Evolutionary conservation across 2,888 invertebrate genomes (phyloP), one percentile per base, ranked within the genome.

Genomic region (Lycaena phlaeas): DNA sequence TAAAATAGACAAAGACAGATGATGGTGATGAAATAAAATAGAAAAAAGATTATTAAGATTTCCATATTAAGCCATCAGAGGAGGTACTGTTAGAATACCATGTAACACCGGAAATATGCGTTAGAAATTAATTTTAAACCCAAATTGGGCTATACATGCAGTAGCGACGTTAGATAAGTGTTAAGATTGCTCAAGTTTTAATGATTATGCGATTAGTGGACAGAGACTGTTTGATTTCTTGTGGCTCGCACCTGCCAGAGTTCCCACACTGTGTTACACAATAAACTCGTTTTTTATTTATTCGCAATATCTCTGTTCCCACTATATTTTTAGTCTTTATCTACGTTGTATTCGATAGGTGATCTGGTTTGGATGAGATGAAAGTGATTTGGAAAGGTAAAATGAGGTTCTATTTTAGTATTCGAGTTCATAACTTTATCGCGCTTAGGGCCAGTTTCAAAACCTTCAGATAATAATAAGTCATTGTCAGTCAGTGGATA

Each of bases 211-310:
- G 47, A 51, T 53, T 51, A 51, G 52, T 51, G 59, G 53, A 66
- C 70, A 67, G 71, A 58, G 72, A 70, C 67, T 57, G 60, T 63
- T 65, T 61, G 74, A 73, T 73, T 75, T 74, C 72, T 72, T 67
- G n/a, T n/a, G n/a, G n/a, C 54, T 46, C 56, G 64, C 78, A 78
- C 77, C 77, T 78, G 77, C 66, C 58, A 53, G 43, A 31, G 64
- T 77, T 78, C 77, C 75, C 77, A 75, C 74, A 72, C 69, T 63
- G 59, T 57, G 61, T 72, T 70, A 67, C 65, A 70, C 72, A 73
- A 73, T 68, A 68, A 72, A 68, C 71, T 53, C 57, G 67, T 61
- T 75, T 76, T 71, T 74, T 76, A 69, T 73, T 62, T 66, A 64
- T 66, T 65, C 53, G 68, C 73, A 61, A 71, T 66, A 18, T 31